phyloP scores from a whole-genome alignment of 2,113 vertebrate species.

The Corythornis madagascariensis region DNA sequence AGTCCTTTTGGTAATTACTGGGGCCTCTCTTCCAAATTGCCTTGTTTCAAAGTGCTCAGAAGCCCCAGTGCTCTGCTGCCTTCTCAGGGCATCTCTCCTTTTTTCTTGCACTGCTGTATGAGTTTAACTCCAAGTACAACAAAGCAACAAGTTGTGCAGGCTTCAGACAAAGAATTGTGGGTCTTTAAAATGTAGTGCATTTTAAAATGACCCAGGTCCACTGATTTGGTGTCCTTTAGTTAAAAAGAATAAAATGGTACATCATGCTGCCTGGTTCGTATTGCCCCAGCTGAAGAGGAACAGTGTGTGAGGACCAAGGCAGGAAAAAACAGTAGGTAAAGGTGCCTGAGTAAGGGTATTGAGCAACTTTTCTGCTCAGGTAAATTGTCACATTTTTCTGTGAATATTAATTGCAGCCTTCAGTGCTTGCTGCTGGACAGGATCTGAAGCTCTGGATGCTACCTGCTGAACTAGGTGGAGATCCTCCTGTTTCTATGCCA shows the following conservation, averaged over 20 bases:
- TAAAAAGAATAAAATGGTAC: not conserved
- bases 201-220: not conserved
- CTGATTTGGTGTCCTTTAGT: not conserved
- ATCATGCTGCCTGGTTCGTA: not conserved
- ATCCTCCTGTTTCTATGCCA: not conserved
- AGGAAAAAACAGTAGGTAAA: not conserved
- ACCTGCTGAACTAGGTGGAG: not conserved
- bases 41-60: not conserved
- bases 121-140: not conserved
- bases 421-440: not conserved
- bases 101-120: not conserved
- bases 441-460: not conserved
- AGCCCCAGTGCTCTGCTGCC: not conserved
- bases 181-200: not conserved
- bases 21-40: not conserved
- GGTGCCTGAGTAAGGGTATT: not conserved
- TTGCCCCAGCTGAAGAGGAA: not conserved
- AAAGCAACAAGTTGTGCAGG: constrained; percentile 11
- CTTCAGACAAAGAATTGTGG: not conserved
- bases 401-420: not conserved
- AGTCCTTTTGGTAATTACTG: not conserved
- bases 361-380: not conserved
- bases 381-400: not conserved
- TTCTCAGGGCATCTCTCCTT: not conserved
- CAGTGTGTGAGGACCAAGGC: not conserved